A percentile compares a stretch with the other conserved stretches of the same genome.
These are phyloP conservation scores for Hippoglossus hippoglossus DNA, from an alignment of 2,797 vertebrate species.

Conservation along the genomic window DNA sequence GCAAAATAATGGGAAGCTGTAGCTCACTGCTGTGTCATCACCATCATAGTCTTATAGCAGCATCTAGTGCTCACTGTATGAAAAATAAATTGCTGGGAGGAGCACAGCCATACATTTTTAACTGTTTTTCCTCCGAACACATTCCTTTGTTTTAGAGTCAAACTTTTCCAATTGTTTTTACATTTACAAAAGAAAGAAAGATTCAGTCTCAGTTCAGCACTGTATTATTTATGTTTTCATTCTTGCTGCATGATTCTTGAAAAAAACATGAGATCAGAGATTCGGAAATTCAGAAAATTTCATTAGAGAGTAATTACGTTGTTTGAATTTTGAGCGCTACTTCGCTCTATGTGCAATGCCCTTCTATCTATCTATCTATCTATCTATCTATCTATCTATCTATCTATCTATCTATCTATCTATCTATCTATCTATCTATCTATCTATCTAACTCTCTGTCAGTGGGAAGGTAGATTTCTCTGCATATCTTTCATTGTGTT, in stretches of 20 bases:
- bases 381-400: too few species aligned
- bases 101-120: background rate
- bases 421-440: too few species aligned
- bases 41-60: slow-evolving; percentile 58
- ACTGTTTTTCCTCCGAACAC: background rate
- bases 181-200: background rate
- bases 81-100: slow-evolving; percentile 15
- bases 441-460: too few species aligned
- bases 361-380: too few species aligned
- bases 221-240: background rate
- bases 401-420: too few species aligned
- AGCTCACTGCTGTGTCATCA: slow-evolving; percentile 40
- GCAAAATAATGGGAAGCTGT: slow-evolving; percentile 55
- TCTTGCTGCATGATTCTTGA: background rate
- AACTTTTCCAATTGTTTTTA: background rate
- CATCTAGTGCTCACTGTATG: slow-evolving; percentile 63
- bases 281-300: too few species aligned
- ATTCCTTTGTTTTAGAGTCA: background rate
- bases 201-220: background rate
- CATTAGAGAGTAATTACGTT: too few species aligned
- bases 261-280: too few species aligned
- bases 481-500: too few species aligned
- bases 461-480: too few species aligned
- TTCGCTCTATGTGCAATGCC: too few species aligned
- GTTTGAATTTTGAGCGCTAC: too few species aligned